Evolutionary conservation across 1,140 invertebrate species (phyloP).

Genomic region (Ceratina japonica): DNA sequence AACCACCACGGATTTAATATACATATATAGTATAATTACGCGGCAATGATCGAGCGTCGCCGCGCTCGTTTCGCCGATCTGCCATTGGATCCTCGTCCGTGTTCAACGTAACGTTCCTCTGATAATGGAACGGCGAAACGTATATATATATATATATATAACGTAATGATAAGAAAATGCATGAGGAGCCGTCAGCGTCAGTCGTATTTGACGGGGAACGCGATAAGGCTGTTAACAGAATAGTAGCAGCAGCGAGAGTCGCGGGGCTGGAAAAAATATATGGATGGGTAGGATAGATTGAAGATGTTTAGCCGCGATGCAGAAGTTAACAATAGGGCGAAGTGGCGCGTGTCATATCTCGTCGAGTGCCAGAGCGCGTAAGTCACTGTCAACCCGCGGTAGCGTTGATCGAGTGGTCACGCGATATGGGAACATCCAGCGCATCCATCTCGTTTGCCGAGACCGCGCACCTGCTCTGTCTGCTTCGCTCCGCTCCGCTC

Average conservation of each 20-base stretch:
- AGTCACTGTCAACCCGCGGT: constrained; percentile 72
- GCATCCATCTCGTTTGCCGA: constrained; percentile 71
- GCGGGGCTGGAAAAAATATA: constrained; percentile 37
- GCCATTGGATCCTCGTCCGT: no score
- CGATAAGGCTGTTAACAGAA: constrained; percentile 1
- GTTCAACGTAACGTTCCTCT: no score
- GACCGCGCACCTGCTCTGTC: constrained; percentile 53
- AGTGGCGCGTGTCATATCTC: constrained; percentile 69
- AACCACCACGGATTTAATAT: background rate
- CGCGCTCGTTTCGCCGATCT: background rate
- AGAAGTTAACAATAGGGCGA: constrained; percentile 47
- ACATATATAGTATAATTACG: no score
- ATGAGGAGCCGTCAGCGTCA: background rate
- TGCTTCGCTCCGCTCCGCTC: constrained; percentile 29
- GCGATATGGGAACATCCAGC: constrained; percentile 73
- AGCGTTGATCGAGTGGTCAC: constrained; percentile 77
- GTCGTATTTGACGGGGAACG: background rate
- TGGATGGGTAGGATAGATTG: constrained; percentile 45
- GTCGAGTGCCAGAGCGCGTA: constrained; percentile 69
- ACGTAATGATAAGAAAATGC: background rate
- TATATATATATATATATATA: no score
- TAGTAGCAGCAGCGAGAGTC: constrained; percentile 22
- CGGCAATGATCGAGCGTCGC: no score
- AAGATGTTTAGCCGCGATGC: constrained; percentile 49
- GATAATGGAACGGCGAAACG: no score